These are phyloP conservation scores for Drosophila neocordata DNA, from an alignment of 1,140 invertebrate species.

Conservation along the genomic window DNA sequence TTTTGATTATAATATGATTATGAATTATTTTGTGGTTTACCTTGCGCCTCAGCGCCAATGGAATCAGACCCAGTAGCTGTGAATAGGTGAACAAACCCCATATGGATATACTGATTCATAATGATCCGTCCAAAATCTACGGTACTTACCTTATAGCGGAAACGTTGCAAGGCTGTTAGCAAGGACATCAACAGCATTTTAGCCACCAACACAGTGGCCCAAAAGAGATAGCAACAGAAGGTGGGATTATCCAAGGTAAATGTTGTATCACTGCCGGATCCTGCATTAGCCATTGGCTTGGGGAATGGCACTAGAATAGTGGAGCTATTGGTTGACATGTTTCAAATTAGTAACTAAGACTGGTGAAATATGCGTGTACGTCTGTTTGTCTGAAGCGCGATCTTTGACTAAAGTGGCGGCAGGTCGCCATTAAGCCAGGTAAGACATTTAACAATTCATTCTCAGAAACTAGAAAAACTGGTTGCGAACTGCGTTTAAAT, in stretches of 20 bases:
- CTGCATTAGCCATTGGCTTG: constrained; percentile 14
- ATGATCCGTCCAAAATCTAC: neutral
- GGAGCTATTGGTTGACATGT: constrained; percentile 10
- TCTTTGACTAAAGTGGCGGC: neutral
- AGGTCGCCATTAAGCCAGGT: neutral
- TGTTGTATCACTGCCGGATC: constrained; percentile 20
- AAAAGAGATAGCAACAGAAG: constrained; percentile 83
- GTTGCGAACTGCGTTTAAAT: constrained; percentile 46
- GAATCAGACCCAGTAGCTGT: constrained; percentile 70
- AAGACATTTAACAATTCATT: neutral
- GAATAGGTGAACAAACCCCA: constrained; percentile 34
- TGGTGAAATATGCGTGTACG: constrained; percentile 9
- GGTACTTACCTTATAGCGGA: constrained; percentile 82
- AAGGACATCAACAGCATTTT: constrained; percentile 85
- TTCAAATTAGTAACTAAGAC: neutral
- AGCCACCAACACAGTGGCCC: constrained; percentile 83
- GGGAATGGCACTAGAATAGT: neutral
- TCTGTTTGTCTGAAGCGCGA: constrained; percentile 24
- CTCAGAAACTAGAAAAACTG: constrained; percentile 53
- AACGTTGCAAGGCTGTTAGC: constrained; percentile 83
- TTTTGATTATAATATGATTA: too few relatives aligned
- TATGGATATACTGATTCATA: neutral
- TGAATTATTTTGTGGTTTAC: constrained; percentile 34
- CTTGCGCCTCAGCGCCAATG: constrained; percentile 64
- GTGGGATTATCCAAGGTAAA: constrained; percentile 81